Conservation (phyloP, 2,888 invertebrate species). For the Calliscelio sp. region DNA sequence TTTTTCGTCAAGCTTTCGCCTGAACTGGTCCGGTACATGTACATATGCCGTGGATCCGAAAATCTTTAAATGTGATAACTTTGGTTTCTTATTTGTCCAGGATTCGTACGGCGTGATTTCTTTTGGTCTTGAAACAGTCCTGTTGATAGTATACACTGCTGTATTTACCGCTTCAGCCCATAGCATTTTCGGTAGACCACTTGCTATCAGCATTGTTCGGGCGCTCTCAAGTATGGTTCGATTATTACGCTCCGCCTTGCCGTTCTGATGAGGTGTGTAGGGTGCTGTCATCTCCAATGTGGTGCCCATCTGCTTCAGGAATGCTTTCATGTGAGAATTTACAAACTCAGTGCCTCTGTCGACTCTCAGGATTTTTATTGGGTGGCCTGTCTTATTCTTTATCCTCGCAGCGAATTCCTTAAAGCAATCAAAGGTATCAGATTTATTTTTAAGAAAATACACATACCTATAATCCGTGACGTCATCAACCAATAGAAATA, state of each 20-base stretch:
- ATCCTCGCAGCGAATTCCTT: slow-evolving; percentile 54
- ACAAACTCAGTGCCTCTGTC: slow-evolving; percentile 71
- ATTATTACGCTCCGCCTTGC: slow-evolving; percentile 48
- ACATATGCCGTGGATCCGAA: slow-evolving; percentile 26
- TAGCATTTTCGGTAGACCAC: slow-evolving; percentile 13
- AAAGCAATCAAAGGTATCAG: slow-evolving; percentile 56
- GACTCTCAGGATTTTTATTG: slow-evolving; percentile 60
- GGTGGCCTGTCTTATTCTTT: slow-evolving; percentile 41
- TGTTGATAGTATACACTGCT: slow-evolving; percentile 28
- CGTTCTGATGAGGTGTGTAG: slow-evolving; percentile 70
- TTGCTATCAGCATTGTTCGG: slow-evolving; percentile 42
- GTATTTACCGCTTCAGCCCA: slow-evolving; percentile 60
- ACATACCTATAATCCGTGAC: slow-evolving; percentile 58
- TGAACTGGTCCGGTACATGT: slow-evolving; percentile 2
- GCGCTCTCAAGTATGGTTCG: slow-evolving; percentile 57
- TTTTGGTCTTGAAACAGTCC: not conserved
- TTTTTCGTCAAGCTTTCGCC: slow-evolving; percentile 12
- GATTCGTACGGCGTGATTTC: slow-evolving; percentile 1
- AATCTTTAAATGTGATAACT: not conserved
- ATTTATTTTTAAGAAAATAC: slow-evolving; percentile 67
- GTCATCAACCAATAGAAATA: slow-evolving; percentile 29
- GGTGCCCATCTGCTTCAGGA: slow-evolving; percentile 3
- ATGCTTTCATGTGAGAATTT: slow-evolving; percentile 13
- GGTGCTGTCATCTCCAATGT: slow-evolving; percentile 51
- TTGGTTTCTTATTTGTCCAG: slow-evolving; percentile 3